Conservation (phyloP, 2,113 vertebrate species). For the Varanus salvator region DNA sequence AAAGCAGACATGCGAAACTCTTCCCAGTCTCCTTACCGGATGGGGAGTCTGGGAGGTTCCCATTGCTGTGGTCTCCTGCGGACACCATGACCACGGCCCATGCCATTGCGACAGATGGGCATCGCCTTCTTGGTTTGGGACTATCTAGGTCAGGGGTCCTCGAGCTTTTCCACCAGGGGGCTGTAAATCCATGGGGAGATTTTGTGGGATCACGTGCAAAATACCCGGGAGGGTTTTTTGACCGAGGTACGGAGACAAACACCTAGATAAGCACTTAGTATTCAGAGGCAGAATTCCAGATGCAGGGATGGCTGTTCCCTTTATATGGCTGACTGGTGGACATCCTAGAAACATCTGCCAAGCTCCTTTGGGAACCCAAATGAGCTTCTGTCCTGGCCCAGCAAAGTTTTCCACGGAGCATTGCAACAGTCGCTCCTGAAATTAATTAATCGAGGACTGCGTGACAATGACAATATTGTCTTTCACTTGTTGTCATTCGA, state of each 20-base stretch:
- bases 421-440: neutral
- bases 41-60: too few relatives aligned
- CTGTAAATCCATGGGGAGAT: too few relatives aligned
- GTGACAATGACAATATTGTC: neutral
- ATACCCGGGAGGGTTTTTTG: too few relatives aligned
- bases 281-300: neutral
- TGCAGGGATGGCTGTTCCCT: neutral
- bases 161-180: too few relatives aligned
- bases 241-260: too few relatives aligned
- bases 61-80: too few relatives aligned
- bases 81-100: too few relatives aligned
- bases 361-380: neutral
- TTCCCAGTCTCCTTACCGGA: too few relatives aligned
- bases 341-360: neutral
- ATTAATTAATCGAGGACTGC: neutral
- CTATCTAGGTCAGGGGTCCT: too few relatives aligned
- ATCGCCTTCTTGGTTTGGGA: too few relatives aligned
- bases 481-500: slow-evolving; percentile 4
- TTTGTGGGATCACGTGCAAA: too few relatives aligned
- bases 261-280: neutral
- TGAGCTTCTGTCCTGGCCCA: neutral
- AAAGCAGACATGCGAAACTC: neutral
- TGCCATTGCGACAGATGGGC: too few relatives aligned
- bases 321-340: neutral
- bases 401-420: neutral